Evolutionary conservation across 1,140 invertebrate species (phyloP), one percentile per base, ranked within the genome.

Genomic region (Papilio aristodemus): DNA sequence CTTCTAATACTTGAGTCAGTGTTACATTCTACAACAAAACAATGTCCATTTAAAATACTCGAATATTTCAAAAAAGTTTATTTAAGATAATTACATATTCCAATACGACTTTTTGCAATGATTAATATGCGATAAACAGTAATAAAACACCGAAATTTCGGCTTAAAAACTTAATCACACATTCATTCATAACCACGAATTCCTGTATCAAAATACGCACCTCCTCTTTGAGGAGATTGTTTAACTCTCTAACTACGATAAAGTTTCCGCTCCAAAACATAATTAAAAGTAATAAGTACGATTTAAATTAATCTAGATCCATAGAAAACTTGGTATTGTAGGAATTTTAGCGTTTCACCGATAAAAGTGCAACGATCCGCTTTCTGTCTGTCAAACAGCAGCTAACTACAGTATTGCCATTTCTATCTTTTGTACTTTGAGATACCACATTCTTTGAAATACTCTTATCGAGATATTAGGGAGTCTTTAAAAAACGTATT

Each of bases 1-100:
- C 96, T 86, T 99, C 96, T 93, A 99, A 94, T 68, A 99, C 93
- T 89, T 98, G 96, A 78, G 95, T 94, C 59, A 99, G 92, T 17
- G 96, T 98, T 59, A 98, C 95, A 95, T 97, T 95, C 97, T 98
- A 89, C 92, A 94, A 78, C 72, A 63, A 41, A 69, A 36, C 9
- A 69, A 73, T 46, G 27, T 17, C 43, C 41, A 66, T 50, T 27
- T 46, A 17, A 66, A 66, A 66, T 32, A 50, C 14, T 14, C 4
- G 25, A 27, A 66, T 46, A 66, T 46, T 27, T 66, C 32, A 8
- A 25, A 11, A 19, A 38, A 66, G 41, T 50, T 37, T 11, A 66
- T n/a, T 46, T 27, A 50, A 50, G 6, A 22, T 14, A 17, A 9
- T 39, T 38, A 19, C n/a, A 11, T 22, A 64, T 50, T 66, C 10